Conservation (phyloP, 2,113 vertebrate genomes). For the Lonchura striata region DNA sequence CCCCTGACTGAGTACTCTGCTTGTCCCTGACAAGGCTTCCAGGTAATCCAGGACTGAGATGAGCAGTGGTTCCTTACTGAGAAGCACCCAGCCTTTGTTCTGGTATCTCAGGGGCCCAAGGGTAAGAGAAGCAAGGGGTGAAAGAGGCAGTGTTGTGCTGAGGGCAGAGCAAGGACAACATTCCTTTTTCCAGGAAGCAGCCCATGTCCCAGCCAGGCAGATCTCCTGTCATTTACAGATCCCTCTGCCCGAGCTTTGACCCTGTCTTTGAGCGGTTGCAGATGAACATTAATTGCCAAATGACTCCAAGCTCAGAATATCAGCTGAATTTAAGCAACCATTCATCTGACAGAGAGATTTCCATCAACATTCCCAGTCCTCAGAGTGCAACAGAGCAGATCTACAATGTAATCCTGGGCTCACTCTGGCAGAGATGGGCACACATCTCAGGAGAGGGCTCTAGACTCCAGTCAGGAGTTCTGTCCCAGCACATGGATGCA, state of each 20-base stretch:
- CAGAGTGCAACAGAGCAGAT: conserved; percentile 18
- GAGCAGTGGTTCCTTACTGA: background rate
- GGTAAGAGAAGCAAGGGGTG: background rate
- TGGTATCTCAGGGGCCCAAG: background rate
- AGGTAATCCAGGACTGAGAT: background rate
- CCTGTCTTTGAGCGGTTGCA: background rate
- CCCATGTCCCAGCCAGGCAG: background rate
- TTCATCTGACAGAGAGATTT: conserved; percentile 21
- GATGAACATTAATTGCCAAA: conserved; percentile 41
- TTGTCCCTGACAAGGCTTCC: background rate
- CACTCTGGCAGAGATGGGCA: background rate
- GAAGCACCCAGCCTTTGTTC: background rate
- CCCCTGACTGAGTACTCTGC: background rate
- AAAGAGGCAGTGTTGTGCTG: background rate
- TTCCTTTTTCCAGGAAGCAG: background rate
- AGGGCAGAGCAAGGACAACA: background rate
- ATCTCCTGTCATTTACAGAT: background rate
- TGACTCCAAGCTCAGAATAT: background rate
- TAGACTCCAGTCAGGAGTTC: background rate
- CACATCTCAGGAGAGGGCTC: background rate
- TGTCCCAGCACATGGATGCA: background rate
- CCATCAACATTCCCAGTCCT: conserved; percentile 42
- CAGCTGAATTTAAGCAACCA: conserved; percentile 56
- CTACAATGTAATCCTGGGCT: background rate
- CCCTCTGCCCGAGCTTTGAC: conserved; percentile 2